These are phyloP conservation scores for Drosophila carrolli DNA, from an alignment of 1,140 invertebrate genomes.

Conservation along the genomic window DNA sequence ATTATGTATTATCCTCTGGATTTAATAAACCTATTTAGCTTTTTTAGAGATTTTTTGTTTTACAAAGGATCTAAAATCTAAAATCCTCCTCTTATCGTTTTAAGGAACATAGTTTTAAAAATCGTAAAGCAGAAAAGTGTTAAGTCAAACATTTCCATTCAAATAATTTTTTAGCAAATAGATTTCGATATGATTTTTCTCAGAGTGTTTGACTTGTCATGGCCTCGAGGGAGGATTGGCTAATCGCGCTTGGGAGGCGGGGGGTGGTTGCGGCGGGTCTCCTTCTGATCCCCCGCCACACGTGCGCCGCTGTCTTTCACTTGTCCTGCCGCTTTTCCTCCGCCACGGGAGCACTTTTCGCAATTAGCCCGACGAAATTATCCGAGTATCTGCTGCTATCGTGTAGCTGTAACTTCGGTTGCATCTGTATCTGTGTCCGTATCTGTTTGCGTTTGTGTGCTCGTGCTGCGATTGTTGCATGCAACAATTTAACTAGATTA, in stretches of 20 bases:
- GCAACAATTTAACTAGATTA: conserved; percentile 81
- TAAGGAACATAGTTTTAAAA: too few species aligned
- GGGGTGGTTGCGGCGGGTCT: conserved; percentile 1
- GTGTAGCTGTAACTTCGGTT: conserved; percentile 46
- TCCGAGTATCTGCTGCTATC: conserved; percentile 35
- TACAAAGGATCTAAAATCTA: too few species aligned
- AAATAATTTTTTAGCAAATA: background rate
- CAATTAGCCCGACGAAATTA: conserved; percentile 76
- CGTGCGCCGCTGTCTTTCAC: conserved; percentile 72
- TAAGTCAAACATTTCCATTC: too few species aligned
- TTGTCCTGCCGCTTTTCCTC: conserved; percentile 53
- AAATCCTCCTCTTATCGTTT: too few species aligned
- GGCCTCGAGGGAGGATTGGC: conserved; percentile 30
- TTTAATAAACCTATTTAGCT: too few species aligned
- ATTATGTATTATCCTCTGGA: too few species aligned
- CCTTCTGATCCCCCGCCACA: conserved; percentile 60
- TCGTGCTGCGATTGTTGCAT: conserved; percentile 68
- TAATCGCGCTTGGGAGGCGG: conserved; percentile 14
- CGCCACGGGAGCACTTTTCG: conserved; percentile 77
- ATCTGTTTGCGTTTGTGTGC: conserved; percentile 5
- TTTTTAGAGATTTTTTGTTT: too few species aligned
- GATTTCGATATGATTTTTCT: background rate
- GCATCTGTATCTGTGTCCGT: conserved; percentile 43
- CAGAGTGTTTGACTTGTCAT: conserved; percentile 5
- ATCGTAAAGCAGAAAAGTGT: too few species aligned